phyloP scores from a whole-genome alignment of 2,888 invertebrate genomes.

The Margaritifera margaritifera region DNA sequence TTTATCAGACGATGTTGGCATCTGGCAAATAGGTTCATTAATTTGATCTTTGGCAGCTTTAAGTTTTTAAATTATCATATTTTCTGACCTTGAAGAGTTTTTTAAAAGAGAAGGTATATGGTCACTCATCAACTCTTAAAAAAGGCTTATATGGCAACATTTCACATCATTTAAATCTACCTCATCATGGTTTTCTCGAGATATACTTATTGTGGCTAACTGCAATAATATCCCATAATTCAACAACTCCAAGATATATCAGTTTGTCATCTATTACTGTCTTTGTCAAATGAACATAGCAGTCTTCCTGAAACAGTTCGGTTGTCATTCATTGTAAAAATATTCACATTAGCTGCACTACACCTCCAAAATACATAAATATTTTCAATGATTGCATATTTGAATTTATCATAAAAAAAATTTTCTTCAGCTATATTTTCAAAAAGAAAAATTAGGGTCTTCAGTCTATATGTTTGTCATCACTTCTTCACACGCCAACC shows the following conservation, averaged over 20 bases:
- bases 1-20: not conserved
- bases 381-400: conserved; percentile 1
- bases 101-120: not conserved
- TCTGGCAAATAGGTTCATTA: not conserved
- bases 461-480: not conserved
- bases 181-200: conserved; percentile 1
- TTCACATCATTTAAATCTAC: not conserved
- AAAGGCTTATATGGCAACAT: conserved; percentile 1
- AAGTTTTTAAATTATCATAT: not conserved
- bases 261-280: not conserved
- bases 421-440: not conserved
- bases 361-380: not conserved
- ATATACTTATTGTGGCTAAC: conserved; percentile 2
- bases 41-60: not conserved
- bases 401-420: not conserved
- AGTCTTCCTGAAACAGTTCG: conserved; percentile 6
- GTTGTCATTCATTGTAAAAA: conserved; percentile 1
- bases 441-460: not conserved
- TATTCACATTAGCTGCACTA: not conserved
- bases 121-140: conserved; percentile 4
- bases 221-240: conserved; percentile 1
- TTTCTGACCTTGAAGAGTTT: conserved; percentile 1
- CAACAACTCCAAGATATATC: not conserved
- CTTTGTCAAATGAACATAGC: conserved; percentile 6
- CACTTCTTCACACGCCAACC: no score